phyloP scores from a whole-genome alignment of 2,113 vertebrate species.

The Hepsetus odoe region DNA sequence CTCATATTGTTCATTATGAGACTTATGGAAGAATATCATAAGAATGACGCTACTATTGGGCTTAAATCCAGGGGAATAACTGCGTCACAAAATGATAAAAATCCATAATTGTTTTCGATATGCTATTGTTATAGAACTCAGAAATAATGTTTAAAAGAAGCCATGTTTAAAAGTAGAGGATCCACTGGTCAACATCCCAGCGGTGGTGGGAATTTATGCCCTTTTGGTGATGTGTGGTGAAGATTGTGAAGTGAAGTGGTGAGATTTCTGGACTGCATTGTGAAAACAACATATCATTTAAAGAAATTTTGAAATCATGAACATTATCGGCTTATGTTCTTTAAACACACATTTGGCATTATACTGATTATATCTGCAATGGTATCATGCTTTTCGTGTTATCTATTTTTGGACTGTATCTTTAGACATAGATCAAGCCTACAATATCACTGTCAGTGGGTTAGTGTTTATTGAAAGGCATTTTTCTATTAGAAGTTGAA shows the following conservation, averaged over 20 bases:
- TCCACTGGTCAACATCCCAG: too few relatives aligned
- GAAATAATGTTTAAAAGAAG: not conserved
- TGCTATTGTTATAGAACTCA: too few relatives aligned
- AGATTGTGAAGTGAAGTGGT: not conserved
- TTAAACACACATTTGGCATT: not conserved
- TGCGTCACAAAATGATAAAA: too few relatives aligned
- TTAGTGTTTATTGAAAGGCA: not conserved
- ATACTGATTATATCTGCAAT: not conserved
- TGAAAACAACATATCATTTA: constrained; percentile 19
- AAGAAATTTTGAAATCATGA: not conserved
- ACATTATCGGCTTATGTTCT: not conserved
- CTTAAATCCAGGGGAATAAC: not conserved
- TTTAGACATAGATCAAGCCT: not conserved
- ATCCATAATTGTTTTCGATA: too few relatives aligned
- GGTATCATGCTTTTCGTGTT: not conserved
- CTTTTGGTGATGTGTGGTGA: too few relatives aligned
- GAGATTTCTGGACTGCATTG: constrained; percentile 14
- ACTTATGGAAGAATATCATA: not conserved
- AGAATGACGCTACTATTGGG: not conserved
- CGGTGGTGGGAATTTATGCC: too few relatives aligned
- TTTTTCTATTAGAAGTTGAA: not conserved
- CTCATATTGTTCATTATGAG: not conserved
- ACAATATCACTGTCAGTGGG: not conserved
- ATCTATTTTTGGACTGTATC: not conserved
- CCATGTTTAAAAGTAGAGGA: too few relatives aligned